These are phyloP conservation scores for Podotricha telesiphe DNA, from an alignment of 2,888 invertebrate genomes.

Conservation along the genomic window DNA sequence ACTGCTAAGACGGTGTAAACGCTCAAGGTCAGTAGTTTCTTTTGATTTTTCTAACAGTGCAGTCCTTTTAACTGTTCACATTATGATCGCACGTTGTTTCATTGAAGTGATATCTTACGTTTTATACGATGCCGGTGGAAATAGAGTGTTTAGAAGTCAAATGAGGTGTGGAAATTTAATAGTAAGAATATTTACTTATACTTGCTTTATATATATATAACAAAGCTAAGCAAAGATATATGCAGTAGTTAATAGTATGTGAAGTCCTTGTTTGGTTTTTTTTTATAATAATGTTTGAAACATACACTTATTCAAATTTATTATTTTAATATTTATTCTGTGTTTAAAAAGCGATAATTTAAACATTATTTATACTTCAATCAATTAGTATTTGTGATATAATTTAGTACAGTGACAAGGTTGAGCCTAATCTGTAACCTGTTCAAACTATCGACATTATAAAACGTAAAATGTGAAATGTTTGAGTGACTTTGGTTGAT, in stretches of 20 bases:
- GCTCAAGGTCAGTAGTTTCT: slow-evolving; percentile 63
- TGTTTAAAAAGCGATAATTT: background rate
- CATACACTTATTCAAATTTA: background rate
- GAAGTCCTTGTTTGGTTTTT: slow-evolving; percentile 6
- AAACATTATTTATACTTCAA: background rate
- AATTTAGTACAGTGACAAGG: slow-evolving; percentile 12
- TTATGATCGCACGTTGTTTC: slow-evolving; percentile 60
- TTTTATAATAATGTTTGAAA: background rate
- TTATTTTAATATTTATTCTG: background rate
- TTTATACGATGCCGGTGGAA: slow-evolving; percentile 54
- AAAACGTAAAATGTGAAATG: background rate
- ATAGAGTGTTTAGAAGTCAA: slow-evolving; percentile 43
- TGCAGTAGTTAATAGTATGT: background rate
- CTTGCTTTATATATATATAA: no score
- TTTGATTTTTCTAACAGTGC: slow-evolving; percentile 46
- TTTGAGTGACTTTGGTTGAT: slow-evolving; percentile 40
- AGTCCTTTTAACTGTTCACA: slow-evolving; percentile 39
- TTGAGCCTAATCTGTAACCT: slow-evolving; percentile 4
- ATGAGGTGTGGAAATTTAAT: slow-evolving; percentile 38
- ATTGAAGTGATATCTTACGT: slow-evolving; percentile 61
- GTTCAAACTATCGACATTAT: background rate
- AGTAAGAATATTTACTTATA: slow-evolving; percentile 38
- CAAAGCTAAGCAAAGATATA: no score
- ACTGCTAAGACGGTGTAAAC: slow-evolving; percentile 47
- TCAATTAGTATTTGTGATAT: slow-evolving; percentile 8